phyloP scores from a whole-genome alignment of 1,140 invertebrate species.

The Eciton burchellii region DNA sequence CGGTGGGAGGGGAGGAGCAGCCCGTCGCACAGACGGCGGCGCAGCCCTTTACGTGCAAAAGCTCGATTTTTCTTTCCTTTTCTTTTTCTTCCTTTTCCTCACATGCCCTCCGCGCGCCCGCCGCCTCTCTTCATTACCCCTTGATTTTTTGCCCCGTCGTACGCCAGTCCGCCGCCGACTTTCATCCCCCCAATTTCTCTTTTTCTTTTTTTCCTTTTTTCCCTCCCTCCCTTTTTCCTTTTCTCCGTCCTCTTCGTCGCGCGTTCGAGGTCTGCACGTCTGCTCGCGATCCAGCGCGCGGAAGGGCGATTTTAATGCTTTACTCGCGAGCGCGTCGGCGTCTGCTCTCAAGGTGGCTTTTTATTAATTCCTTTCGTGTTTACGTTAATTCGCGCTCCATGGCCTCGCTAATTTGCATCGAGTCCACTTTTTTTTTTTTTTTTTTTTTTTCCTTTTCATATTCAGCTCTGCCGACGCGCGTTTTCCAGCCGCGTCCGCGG shows the following conservation, averaged over 20 bases:
- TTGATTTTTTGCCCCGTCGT: conserved; percentile 23
- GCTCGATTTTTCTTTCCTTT: conserved; percentile 53
- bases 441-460: too few relatives aligned
- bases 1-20: conserved; percentile 20
- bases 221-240: background rate
- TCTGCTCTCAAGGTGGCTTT: conserved; percentile 27
- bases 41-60: conserved; percentile 69
- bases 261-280: too few relatives aligned
- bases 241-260: too few relatives aligned
- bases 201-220: conserved; percentile 18
- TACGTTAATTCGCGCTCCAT: conserved; percentile 39
- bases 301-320: conserved; percentile 36
- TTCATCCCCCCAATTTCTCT: conserved; percentile 32
- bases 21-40: conserved; percentile 61
- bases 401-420: conserved; percentile 30
- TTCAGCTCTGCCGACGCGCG: too few relatives aligned
- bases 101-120: background rate
- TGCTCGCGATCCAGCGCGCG: too few relatives aligned
- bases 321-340: background rate
- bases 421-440: conserved; percentile 11
- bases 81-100: too few relatives aligned
- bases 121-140: conserved; percentile 36
- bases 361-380: conserved; percentile 51
- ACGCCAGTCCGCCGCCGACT: conserved; percentile 32
- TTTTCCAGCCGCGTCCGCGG: background rate